Conservation (phyloP, 1,140 invertebrate genomes). For the Potamilus streckersoni region DNA sequence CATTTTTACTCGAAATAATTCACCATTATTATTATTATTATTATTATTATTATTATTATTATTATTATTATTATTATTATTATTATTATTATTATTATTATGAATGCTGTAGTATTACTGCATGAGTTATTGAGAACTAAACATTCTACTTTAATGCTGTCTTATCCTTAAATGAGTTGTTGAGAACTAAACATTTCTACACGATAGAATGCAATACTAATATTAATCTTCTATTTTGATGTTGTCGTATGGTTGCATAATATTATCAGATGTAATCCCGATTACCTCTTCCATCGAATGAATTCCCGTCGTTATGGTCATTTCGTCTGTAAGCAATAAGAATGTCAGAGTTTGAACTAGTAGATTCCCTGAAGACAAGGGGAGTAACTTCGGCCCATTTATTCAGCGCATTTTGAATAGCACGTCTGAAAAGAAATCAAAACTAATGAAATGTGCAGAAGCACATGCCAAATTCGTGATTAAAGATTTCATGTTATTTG, state of each 20-base stretch:
- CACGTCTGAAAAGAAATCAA: constrained; percentile 23
- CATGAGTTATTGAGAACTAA: no score
- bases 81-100: no score
- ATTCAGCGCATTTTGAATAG: constrained; percentile 35
- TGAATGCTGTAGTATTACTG: no score
- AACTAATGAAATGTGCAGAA: no score
- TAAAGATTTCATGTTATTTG: no score
- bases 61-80: no score
- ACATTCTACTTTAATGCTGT: no score
- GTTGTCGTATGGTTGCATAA: neutral
- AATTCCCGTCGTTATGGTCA: constrained; percentile 46
- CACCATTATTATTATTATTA: rapidly evolving
- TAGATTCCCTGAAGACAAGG: constrained; percentile 24
- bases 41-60: no score
- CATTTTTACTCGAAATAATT: no score
- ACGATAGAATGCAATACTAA: neutral
- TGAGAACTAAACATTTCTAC: neutral
- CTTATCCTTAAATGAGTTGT: no score
- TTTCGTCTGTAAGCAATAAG: constrained; percentile 34
- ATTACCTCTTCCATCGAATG: constrained; percentile 52
- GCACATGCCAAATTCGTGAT: no score
- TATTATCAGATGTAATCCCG: neutral
- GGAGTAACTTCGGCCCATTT: constrained; percentile 39
- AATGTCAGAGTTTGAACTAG: constrained; percentile 38
- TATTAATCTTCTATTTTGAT: neutral